phyloP scores from a whole-genome alignment of 2,888 invertebrate species.

The Papilio elwesi region DNA sequence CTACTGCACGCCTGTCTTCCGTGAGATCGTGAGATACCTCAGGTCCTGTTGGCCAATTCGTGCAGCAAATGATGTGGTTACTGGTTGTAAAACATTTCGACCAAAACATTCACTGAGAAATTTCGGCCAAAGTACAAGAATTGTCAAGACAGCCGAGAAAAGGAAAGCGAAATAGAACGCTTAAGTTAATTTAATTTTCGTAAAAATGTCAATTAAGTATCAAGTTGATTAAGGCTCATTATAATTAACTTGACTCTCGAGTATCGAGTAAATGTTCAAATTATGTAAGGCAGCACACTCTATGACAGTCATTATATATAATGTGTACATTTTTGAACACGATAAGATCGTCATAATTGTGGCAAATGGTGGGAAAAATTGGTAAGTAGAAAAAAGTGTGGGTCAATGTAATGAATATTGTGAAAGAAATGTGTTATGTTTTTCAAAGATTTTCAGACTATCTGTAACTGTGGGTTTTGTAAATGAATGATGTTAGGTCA shows the following conservation, averaged over 20 bases:
- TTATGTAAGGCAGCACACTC: neutral
- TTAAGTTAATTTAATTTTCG: slow-evolving; percentile 10
- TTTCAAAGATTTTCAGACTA: no score
- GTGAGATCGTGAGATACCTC: no score
- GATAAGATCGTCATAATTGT: no score
- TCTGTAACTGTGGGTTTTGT: no score
- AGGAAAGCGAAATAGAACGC: neutral
- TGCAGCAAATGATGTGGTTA: no score
- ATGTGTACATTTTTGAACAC: neutral
- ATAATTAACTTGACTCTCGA: slow-evolving; percentile 10
- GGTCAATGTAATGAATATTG: neutral
- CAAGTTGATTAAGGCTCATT: slow-evolving; percentile 22
- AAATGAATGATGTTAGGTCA: no score
- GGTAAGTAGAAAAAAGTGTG: neutral
- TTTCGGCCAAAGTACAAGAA: no score
- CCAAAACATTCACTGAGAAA: no score
- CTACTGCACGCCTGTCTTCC: no score
- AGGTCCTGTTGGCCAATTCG: no score
- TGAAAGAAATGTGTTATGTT: no score
- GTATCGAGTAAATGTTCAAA: slow-evolving; percentile 15
- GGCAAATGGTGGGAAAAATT: neutral
- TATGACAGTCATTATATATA: neutral
- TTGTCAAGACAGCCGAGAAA: neutral
- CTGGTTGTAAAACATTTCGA: no score
- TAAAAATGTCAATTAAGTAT: slow-evolving; percentile 27